Conservation (phyloP, 2,113 vertebrate species). For the Progne subis region DNA sequence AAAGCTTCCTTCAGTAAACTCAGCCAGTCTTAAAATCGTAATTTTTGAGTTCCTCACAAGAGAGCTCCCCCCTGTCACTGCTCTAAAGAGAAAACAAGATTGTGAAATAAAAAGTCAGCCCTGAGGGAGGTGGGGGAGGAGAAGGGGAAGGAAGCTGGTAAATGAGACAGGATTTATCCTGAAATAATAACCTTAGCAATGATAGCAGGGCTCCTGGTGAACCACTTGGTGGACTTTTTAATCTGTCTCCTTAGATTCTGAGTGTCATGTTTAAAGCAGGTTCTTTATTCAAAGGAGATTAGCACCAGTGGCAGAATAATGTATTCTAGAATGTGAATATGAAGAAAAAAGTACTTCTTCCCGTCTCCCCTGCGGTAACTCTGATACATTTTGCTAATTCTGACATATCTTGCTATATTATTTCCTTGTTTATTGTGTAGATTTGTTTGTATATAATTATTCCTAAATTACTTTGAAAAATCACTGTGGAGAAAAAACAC, state of each 20-base stretch:
- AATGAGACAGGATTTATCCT: slow-evolving; percentile 11
- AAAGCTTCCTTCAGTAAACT: slow-evolving; percentile 51
- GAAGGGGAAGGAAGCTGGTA: neutral
- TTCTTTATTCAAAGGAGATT: neutral
- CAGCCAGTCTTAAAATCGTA: neutral
- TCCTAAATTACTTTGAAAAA: neutral
- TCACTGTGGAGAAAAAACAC: neutral
- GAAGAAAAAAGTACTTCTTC: neutral
- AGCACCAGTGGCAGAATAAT: neutral
- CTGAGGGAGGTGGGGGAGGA: neutral
- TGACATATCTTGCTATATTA: neutral
- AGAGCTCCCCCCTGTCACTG: neutral
- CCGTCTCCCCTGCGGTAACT: neutral
- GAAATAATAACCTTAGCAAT: neutral
- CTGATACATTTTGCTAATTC: neutral
- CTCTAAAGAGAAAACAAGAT: neutral
- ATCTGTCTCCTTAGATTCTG: neutral
- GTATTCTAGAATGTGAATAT: neutral
- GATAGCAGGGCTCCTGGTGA: neutral
- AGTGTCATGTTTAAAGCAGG: neutral
- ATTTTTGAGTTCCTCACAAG: neutral
- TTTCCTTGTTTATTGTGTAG: neutral
- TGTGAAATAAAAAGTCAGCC: slow-evolving; percentile 32
- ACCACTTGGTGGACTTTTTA: neutral
- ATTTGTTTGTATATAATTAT: neutral